These are phyloP conservation scores for Acropora yongei DNA, from an alignment of 64 coral and sea anemone species.

Conservation along the genomic window DNA sequence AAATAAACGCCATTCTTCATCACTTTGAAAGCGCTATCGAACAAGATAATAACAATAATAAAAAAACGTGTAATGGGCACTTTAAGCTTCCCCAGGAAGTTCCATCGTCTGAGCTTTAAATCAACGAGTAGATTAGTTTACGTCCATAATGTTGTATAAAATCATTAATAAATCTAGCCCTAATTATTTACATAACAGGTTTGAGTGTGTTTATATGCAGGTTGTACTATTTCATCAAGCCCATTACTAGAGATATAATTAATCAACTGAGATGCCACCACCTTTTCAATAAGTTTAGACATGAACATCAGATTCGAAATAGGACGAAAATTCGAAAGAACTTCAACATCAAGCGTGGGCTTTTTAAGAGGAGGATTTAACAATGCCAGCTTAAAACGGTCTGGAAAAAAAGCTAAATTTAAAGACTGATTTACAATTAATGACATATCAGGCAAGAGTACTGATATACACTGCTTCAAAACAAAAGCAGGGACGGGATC, in stretches of 20 bases:
- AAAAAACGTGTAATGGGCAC: no score
- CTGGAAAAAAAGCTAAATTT: conserved; percentile 11
- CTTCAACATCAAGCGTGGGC: conserved; percentile 1
- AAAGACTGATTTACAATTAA: conserved; percentile 17
- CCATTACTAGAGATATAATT: conserved; percentile 1
- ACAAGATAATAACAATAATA: no score
- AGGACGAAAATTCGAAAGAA: conserved; percentile 13
- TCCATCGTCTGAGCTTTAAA: no score
- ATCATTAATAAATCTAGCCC: no score
- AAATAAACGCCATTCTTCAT: no score
- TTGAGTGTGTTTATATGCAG: no score
- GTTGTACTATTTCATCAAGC: no score
- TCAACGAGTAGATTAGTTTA: no score
- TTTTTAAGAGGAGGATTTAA: neutral
- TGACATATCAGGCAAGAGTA: conserved; percentile 19
- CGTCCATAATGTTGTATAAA: no score
- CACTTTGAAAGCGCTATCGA: no score
- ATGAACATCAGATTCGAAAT: conserved; percentile 38
- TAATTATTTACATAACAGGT: no score
- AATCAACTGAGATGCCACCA: conserved; percentile 20
- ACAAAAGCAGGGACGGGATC: conserved; percentile 13
- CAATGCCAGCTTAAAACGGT: conserved; percentile 12
- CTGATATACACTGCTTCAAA: neutral
- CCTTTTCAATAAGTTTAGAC: conserved; percentile 40
- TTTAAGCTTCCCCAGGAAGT: no score